Percentiles rank a stretch among this genome's conserved stretches.
Evolutionary conservation across 2,888 invertebrate species (phyloP).

Genomic region (Acleris sparsana): DNA sequence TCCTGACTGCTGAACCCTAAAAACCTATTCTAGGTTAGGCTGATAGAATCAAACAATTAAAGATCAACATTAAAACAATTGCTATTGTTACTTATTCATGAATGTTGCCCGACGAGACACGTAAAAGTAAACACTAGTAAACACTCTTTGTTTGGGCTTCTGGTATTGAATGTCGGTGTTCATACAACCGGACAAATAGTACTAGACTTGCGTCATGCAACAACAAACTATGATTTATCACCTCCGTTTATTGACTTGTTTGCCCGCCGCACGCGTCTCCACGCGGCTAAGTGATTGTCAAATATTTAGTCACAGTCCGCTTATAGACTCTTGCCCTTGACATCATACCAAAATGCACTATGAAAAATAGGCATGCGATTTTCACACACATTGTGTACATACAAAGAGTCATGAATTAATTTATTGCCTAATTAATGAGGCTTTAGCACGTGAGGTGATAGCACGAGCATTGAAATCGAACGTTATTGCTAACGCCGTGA

Average conservation of each 20-base stretch:
- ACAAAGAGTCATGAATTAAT: constrained; percentile 19
- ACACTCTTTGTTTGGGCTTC: no score
- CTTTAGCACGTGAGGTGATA: constrained; percentile 25
- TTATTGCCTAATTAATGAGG: constrained; percentile 33
- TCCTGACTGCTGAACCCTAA: no score
- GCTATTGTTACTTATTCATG: no score
- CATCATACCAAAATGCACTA: constrained; percentile 11
- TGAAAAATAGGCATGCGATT: constrained; percentile 15
- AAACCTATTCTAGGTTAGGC: no score
- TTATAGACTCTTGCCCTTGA: constrained; percentile 20
- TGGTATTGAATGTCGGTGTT: no score
- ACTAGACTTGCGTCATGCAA: constrained; percentile 21
- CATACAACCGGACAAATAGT: no score
- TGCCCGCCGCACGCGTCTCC: constrained; percentile 13
- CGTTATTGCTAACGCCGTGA: constrained; percentile 27
- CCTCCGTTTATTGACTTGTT: constrained; percentile 26
- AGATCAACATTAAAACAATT: no score
- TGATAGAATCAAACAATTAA: no score
- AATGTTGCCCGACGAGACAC: no score
- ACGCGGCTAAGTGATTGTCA: constrained; percentile 25
- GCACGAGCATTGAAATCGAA: constrained; percentile 29
- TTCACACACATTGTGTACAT: constrained; percentile 30
- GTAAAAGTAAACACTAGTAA: no score
- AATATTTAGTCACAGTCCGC: constrained; percentile 23
- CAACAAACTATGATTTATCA: constrained; percentile 19